Evolutionary conservation across 2,888 invertebrate species (phyloP).

Genomic region (Melangyna quadrimaculata): DNA sequence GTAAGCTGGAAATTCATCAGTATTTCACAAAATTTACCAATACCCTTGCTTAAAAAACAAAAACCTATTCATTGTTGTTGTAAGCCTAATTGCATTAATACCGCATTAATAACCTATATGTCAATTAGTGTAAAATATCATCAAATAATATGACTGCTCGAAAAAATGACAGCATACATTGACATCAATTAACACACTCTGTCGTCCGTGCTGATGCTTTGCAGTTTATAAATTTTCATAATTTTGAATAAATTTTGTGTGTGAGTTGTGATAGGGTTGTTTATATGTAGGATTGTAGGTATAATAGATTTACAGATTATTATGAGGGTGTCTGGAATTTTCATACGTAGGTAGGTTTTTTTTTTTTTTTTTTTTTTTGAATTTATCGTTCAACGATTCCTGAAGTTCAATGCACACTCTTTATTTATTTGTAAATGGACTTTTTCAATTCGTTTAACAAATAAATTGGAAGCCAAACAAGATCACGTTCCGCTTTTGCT

Average conservation of each 20-base stretch:
- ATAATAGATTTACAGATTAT: not conserved
- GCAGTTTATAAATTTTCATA: conserved; percentile 26
- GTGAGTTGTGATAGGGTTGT: not conserved
- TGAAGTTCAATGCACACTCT: conserved; percentile 54
- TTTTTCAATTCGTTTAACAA: conserved; percentile 53
- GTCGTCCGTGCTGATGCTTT: no score
- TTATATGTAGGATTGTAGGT: not conserved
- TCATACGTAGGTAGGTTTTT: no score
- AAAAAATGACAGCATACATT: conserved; percentile 60
- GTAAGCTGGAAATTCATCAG: not conserved
- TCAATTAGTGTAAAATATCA: conserved; percentile 58
- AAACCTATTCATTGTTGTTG: not conserved
- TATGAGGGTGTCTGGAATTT: not conserved
- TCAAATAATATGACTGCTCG: conserved; percentile 66
- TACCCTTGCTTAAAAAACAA: not conserved
- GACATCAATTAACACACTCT: conserved; percentile 61
- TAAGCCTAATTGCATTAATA: conserved; percentile 59
- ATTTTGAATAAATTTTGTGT: not conserved
- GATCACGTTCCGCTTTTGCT: conserved; percentile 46
- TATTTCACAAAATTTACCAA: not conserved
- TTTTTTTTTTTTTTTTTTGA: not conserved
- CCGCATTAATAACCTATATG: conserved; percentile 45
- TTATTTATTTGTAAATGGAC: conserved; percentile 1
- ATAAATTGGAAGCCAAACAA: conserved; percentile 64
- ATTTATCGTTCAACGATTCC: conserved; percentile 26